Base-by-base conservation (phyloP, 2,113 vertebrate genomes). In the Eolophus roseicapilla region DNA sequence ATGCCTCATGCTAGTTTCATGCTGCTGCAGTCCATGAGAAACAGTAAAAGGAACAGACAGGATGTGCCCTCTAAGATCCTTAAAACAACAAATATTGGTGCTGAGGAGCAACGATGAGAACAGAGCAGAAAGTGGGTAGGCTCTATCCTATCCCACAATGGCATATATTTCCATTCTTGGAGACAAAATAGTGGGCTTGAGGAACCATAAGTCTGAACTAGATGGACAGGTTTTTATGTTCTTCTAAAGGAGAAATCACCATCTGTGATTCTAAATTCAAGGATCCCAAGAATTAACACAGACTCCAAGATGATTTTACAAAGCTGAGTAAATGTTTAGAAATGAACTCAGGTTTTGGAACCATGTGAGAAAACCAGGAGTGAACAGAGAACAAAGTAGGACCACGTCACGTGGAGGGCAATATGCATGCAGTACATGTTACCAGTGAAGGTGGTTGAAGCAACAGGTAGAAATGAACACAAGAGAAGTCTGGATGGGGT, bases 381-480 rank as follows among this genome's bases (percentile, higher is more conserved):
- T 35, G 14, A 90, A 80, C 0, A 0, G 15, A 73, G n/a, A 77
- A 55, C 13, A 10, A 28, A 49, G 28, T 41, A 69, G 57, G n/a
- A 55, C 2, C 3, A 4, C 29, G 50, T 55, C 46, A 43, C 4
- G 5, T 9, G 28, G 27, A 84, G 47, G 24, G 37, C 55, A 67
- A 78, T 35, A 86, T 60, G 89, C 11, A 14, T 5, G 23, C 17
- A 10, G 55, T 55, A 46, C 39, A 13, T 10, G 35, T 52, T 52
- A 68, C 24, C 39, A 35, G 1, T 3, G 3, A 79, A 90, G 18
- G 37, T 10, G 65, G 44, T 3, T 71, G 69, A 91, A 93, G 65
- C 27, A 86, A 84, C 31, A 89, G 75, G 37, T 33, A 62, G 79
- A 83, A 86, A 92, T 44, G 55, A 82, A 70, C 39, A 52, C n/a